Conservation (phyloP, 1,140 invertebrate species). For the Neodiprion lecontei region DNA sequence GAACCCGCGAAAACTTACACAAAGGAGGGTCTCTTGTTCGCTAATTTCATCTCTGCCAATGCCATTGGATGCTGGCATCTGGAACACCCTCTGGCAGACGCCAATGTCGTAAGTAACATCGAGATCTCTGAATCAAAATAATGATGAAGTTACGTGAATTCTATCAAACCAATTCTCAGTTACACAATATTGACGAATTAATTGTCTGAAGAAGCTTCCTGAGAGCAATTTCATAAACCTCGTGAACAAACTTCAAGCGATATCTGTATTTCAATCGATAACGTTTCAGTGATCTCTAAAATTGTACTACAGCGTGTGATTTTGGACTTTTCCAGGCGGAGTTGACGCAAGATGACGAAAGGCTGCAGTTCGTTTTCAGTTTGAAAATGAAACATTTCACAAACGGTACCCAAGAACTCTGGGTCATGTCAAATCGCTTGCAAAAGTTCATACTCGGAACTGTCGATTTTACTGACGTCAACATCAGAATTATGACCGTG, state of each 20-base stretch:
- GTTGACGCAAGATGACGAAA: constrained; percentile 59
- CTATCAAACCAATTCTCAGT: neutral
- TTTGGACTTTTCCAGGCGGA: constrained; percentile 39
- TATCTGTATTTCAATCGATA: no score
- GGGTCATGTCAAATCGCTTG: constrained; percentile 67
- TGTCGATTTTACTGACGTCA: constrained; percentile 41
- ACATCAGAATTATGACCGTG: constrained; percentile 32
- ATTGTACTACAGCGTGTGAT: neutral
- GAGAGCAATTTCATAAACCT: no score
- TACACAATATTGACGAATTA: neutral
- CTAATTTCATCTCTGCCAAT: constrained; percentile 42
- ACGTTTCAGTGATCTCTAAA: no score
- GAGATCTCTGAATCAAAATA: neutral
- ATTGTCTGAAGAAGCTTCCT: no score
- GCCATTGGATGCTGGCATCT: constrained; percentile 55
- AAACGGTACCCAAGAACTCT: constrained; percentile 47
- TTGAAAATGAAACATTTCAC: constrained; percentile 55
- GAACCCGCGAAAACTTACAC: constrained; percentile 49
- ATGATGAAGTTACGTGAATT: neutral
- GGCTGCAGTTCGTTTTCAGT: constrained; percentile 70
- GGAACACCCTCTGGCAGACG: neutral
- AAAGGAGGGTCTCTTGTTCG: constrained; percentile 45
- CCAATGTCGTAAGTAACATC: neutral
- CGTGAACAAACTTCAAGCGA: no score
- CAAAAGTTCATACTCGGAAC: constrained; percentile 34